Conservation (phyloP, 2,797 vertebrate genomes). For the Gymnothorax javanicus region DNA sequence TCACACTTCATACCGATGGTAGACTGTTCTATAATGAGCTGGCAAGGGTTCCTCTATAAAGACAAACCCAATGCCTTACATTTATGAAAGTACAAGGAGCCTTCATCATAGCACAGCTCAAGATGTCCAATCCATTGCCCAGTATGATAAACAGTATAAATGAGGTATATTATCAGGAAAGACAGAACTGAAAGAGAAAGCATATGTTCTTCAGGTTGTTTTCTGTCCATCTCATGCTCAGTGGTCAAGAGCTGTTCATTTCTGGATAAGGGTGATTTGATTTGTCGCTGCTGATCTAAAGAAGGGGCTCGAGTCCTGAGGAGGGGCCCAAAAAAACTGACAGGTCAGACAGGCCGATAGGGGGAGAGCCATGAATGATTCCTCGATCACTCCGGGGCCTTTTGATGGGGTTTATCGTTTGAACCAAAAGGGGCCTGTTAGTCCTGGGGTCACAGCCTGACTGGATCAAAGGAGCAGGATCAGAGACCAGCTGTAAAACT, state of each 20-base stretch:
- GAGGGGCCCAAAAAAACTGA: slow-evolving; percentile 4
- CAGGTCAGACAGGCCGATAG: neutral
- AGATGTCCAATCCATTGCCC: too few relatives aligned
- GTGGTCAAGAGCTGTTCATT: neutral
- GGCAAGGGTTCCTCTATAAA: too few relatives aligned
- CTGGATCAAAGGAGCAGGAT: slow-evolving; percentile 40
- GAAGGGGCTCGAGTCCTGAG: neutral
- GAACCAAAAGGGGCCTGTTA: slow-evolving; percentile 44
- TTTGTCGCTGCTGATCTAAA: neutral
- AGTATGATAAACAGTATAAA: too few relatives aligned
- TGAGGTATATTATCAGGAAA: too few relatives aligned
- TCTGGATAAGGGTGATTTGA: neutral
- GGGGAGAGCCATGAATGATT: slow-evolving; percentile 34
- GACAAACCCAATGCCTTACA: too few relatives aligned
- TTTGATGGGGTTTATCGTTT: slow-evolving; percentile 32
- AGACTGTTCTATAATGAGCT: too few relatives aligned
- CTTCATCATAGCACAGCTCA: too few relatives aligned
- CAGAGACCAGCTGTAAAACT: slow-evolving; percentile 19
- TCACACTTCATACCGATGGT: too few relatives aligned
- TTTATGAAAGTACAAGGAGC: too few relatives aligned
- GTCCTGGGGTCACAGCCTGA: slow-evolving; percentile 37
- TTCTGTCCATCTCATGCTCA: neutral
- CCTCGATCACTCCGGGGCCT: neutral
- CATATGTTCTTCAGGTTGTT: too few relatives aligned
- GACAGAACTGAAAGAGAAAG: too few relatives aligned